Evolutionary conservation across 2,888 invertebrate species (phyloP).

Genomic region (Andrena minutula): DNA sequence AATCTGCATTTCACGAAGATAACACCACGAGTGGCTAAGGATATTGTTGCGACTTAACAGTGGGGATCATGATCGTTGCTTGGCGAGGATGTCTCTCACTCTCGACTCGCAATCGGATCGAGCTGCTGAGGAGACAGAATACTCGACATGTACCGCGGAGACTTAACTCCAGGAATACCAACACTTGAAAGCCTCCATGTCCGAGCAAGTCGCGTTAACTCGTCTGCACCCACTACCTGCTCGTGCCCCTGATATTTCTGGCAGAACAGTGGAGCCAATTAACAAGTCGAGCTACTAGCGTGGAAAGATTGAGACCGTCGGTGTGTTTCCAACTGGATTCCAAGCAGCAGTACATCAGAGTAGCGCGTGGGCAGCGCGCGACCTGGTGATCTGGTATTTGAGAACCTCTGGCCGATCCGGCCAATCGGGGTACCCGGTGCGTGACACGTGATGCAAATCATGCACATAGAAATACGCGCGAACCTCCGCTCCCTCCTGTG

Average conservation of each 20-base stretch:
- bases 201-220: too few species aligned
- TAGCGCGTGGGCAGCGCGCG: neutral
- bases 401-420: slow-evolving; percentile 70
- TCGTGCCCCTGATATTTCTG: too few species aligned
- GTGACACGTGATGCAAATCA: slow-evolving; percentile 76
- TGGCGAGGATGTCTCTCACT: neutral
- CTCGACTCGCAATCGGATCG: too few species aligned
- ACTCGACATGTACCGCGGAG: too few species aligned
- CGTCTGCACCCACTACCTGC: too few species aligned
- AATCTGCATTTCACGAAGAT: slow-evolving; percentile 80
- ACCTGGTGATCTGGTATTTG: slow-evolving; percentile 32
- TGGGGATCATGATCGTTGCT: slow-evolving; percentile 14
- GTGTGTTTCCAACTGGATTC: too few species aligned
- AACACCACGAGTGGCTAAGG: slow-evolving; percentile 58
- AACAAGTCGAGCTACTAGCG: too few species aligned
- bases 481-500: slow-evolving; percentile 59
- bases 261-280: too few species aligned
- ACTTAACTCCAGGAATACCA: too few species aligned
- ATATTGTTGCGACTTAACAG: slow-evolving; percentile 49
- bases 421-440: slow-evolving; percentile 66
- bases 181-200: too few species aligned
- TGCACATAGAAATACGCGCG: slow-evolving; percentile 66
- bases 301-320: too few species aligned
- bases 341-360: neutral
- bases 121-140: too few species aligned